Percentiles rank a stretch among this genome's conserved stretches.
phyloP scores from a whole-genome alignment of 37 sponge, comb jelly and placozoan genomes.

The Mnemiopsis leidyi region DNA sequence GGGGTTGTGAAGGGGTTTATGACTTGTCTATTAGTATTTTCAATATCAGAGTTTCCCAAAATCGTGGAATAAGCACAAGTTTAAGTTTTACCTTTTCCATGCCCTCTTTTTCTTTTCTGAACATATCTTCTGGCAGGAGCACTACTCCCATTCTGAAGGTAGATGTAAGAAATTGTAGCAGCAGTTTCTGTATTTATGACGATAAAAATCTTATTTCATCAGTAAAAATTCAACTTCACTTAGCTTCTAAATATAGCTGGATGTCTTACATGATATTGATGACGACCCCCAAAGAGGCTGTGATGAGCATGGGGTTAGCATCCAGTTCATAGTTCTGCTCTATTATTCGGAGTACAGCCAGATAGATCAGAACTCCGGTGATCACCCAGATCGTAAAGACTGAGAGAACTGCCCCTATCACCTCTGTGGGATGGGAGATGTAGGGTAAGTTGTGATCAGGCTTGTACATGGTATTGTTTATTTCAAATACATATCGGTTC shows the following conservation, averaged over 20 bases:
- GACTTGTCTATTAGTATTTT: not conserved
- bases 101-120: not conserved
- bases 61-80: not conserved
- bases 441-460: too few relatives aligned
- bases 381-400: slow-evolving; percentile 90
- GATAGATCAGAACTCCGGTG: slow-evolving; percentile 85
- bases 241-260: too few relatives aligned
- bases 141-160: not conserved
- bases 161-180: not conserved
- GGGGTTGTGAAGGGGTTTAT: not conserved
- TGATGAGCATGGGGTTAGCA: slow-evolving; percentile 92
- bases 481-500: too few relatives aligned
- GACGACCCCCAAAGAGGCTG: slow-evolving; percentile 76
- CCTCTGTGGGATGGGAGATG: too few relatives aligned
- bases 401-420: slow-evolving; percentile 85
- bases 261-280: slow-evolving; percentile 91
- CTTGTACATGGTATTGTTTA: too few relatives aligned
- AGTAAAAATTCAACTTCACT: too few relatives aligned
- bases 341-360: slow-evolving; percentile 74
- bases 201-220: too few relatives aligned
- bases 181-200: too few relatives aligned
- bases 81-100: not conserved
- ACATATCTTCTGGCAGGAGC: not conserved
- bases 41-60: not conserved
- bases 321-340: slow-evolving; percentile 75